Conservation (phyloP, 2,113 vertebrate species). For the Tretioscincus oriximinensis region DNA sequence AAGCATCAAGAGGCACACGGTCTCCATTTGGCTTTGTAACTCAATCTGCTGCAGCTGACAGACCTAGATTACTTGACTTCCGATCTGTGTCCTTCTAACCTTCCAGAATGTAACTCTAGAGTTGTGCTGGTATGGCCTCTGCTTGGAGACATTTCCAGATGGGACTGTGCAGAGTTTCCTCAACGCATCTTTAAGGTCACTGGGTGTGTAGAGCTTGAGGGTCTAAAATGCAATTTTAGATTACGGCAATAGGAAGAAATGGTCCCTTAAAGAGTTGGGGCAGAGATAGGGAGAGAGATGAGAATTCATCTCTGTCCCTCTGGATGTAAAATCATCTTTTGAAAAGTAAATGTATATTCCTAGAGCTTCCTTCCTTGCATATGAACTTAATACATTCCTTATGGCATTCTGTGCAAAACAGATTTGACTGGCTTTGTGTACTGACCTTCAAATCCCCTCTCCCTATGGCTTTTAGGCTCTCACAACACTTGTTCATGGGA, state of each 20-base stretch:
- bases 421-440: slow-evolving; percentile 32
- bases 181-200: slow-evolving; percentile 39
- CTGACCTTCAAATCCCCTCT: slow-evolving; percentile 31
- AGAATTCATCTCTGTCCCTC: slow-evolving; percentile 3
- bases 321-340: slow-evolving; percentile 4
- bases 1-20: slow-evolving; percentile 18
- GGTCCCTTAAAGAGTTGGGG: slow-evolving; percentile 10
- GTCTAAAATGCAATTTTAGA: slow-evolving; percentile 1
- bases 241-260: neutral
- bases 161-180: slow-evolving; percentile 36
- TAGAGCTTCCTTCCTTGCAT: slow-evolving; percentile 11
- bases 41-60: slow-evolving; percentile 68
- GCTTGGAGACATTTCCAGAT: slow-evolving; percentile 46
- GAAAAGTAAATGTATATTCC: neutral
- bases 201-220: neutral
- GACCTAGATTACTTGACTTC: slow-evolving; percentile 68
- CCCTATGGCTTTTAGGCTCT: neutral
- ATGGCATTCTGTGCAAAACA: slow-evolving; percentile 40
- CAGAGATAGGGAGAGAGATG: neutral
- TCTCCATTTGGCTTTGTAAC: slow-evolving; percentile 62
- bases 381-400: slow-evolving; percentile 30
- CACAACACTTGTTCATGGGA: slow-evolving; percentile 16
- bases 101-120: slow-evolving; percentile 72
- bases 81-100: slow-evolving; percentile 59
- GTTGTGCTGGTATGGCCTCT: slow-evolving; percentile 15